Evolutionary conservation across 2,888 invertebrate genomes (phyloP), one percentile per base, ranked within the genome.

Genomic region (Apodemia zela): DNA sequence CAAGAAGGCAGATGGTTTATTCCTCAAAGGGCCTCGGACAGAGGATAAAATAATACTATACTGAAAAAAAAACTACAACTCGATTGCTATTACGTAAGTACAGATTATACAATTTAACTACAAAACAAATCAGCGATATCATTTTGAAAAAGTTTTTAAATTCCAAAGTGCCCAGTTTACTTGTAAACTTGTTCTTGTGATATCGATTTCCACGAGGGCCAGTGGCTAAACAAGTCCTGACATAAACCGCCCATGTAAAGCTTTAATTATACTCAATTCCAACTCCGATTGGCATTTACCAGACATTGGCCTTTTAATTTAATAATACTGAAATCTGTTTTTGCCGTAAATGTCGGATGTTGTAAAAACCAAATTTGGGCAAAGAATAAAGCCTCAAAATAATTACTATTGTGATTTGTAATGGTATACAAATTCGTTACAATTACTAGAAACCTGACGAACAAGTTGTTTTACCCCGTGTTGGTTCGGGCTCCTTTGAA

Each of bases 261-360:
- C 7, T 59, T 59, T 59, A 38, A 59, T 59, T 59, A 59, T 59
- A n/a, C 35, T 33, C 10, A 29, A 59, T 38, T 59, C n/a, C 38
- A 59, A 33, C n/a, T 17, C 11, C 15, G 17, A 35, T 25, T 21
- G 25, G 25, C 15, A 21, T 54, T 54, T 54, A 21, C 51, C 25
- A 54, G 51, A 54, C 11, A 42, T 42, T 42, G 42, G 15, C 15
- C 42, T 42, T 42, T 5, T 42, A 42, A 42, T 42, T 13, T 42
- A 42, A 33, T 33, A 33, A 33, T 42, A 42, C 42, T 42, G 42
- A 42, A 42, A 42, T 42, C 13, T 42, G 42, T 42, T 15, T 42
- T 42, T 42, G 42, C 42, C 15, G 42, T 13, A 15, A 42, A 42
- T 15, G 42, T 42, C 38, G 15, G 42, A 3, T 42, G 42, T 15